These are phyloP conservation scores for Lates japonicus DNA, from an alignment of 2,797 vertebrate genomes.

Conservation along the genomic window DNA sequence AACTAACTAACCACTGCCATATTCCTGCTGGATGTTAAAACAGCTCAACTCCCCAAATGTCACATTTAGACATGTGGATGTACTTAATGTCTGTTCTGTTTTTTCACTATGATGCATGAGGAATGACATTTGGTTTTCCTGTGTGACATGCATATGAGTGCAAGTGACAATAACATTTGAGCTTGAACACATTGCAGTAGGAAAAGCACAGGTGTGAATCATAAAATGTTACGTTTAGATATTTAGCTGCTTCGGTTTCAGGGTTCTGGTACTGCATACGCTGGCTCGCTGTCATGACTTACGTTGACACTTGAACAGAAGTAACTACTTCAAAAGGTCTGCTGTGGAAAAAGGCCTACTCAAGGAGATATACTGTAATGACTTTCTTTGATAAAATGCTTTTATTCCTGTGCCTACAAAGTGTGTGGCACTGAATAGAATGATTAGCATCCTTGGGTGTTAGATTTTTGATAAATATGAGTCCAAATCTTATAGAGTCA, in stretches of 20 bases:
- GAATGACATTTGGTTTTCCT: no score
- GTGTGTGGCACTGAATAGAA: background rate
- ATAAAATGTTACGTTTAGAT: no score
- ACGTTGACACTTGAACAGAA: constrained; percentile 21
- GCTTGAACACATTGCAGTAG: no score
- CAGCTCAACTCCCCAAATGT: background rate
- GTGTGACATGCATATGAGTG: no score
- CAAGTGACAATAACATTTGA: no score
- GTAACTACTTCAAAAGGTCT: constrained; percentile 19
- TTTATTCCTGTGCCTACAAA: background rate
- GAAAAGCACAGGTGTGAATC: no score
- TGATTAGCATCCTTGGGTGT: background rate
- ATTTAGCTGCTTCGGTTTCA: no score
- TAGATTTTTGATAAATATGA: background rate
- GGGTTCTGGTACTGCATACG: no score
- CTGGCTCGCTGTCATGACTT: background rate
- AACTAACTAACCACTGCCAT: background rate
- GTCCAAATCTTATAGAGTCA: background rate
- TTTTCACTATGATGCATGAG: no score
- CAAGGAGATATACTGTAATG: constrained; percentile 18
- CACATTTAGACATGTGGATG: background rate
- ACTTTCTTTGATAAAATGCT: constrained; percentile 14
- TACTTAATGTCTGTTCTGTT: no score
- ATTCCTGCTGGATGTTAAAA: background rate
- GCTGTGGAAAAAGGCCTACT: constrained; percentile 22